Conservation (phyloP, 2,888 invertebrate genomes). For the Pristionchus maxplancki region DNA sequence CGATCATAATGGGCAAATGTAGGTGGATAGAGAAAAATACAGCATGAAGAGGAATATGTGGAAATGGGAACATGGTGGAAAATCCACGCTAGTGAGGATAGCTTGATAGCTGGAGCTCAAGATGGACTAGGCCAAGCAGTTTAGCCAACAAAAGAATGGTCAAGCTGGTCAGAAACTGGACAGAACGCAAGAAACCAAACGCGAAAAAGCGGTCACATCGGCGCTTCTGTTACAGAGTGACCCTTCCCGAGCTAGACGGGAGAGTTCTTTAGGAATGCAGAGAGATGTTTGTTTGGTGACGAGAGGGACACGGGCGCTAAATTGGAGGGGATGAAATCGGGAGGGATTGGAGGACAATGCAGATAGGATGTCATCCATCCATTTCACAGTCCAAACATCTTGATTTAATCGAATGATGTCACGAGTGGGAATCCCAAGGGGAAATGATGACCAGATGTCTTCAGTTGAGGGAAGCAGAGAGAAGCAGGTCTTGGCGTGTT, state of each 20-base stretch:
- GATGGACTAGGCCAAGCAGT: too few relatives aligned
- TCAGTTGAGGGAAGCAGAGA: too few relatives aligned
- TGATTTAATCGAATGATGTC: not conserved
- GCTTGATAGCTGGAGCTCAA: too few relatives aligned
- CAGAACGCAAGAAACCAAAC: not conserved
- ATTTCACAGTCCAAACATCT: not conserved
- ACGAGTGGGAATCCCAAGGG: not conserved
- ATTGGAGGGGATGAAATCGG: slow-evolving; percentile 12
- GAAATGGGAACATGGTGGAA: too few relatives aligned
- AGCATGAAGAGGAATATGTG: too few relatives aligned
- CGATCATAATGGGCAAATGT: too few relatives aligned
- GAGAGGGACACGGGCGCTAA: not conserved
- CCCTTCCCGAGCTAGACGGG: not conserved
- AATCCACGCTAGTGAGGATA: too few relatives aligned
- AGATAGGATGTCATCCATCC: not conserved
- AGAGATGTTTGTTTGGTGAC: not conserved
- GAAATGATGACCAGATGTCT: not conserved
- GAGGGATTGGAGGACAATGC: too few relatives aligned
- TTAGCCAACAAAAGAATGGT: too few relatives aligned
- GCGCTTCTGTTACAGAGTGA: not conserved
- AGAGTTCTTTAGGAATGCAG: not conserved
- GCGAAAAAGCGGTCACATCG: not conserved
- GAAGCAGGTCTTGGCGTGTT: too few relatives aligned
- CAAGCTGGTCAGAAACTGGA: not conserved
- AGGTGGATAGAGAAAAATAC: too few relatives aligned